These are phyloP conservation scores for Drosophila erecta DNA, from an alignment of 1,140 invertebrate species.

Conservation along the genomic window DNA sequence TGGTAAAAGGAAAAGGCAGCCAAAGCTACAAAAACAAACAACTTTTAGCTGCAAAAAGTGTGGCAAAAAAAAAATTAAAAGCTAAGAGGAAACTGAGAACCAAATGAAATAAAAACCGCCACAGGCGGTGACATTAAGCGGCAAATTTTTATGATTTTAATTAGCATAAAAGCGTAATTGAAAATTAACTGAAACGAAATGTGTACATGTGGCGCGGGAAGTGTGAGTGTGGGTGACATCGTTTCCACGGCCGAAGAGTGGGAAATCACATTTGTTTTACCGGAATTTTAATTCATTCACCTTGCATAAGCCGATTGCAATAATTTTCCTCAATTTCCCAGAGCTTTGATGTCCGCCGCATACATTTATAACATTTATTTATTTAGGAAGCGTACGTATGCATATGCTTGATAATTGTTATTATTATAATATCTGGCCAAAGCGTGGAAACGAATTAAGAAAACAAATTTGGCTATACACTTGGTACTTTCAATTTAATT, in stretches of 20 bases:
- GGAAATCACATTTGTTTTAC: constrained; percentile 21
- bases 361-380: constrained; percentile 36
- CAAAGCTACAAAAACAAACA: constrained; percentile 44
- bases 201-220: constrained; percentile 35
- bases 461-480: no score
- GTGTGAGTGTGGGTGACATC: constrained; percentile 6
- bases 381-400: constrained; percentile 21
- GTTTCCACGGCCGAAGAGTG: background rate
- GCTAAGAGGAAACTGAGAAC: constrained; percentile 17
- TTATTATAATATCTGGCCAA: background rate
- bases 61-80: constrained; percentile 22
- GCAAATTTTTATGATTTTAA: constrained; percentile 71
- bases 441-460: background rate
- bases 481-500: no score
- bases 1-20: constrained; percentile 40
- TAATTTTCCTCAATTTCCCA: constrained; percentile 30
- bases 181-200: constrained; percentile 80
- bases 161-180: constrained; percentile 81
- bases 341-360: constrained; percentile 27
- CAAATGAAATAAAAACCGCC: constrained; percentile 42
- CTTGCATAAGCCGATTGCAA: constrained; percentile 35
- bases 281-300: constrained; percentile 33
- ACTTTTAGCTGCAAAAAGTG: constrained; percentile 38
- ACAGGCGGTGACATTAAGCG: constrained; percentile 60
- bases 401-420: background rate